A percentile compares a stretch with the other conserved stretches of the same genome.
Evolutionary conservation across 2,888 invertebrate genomes (phyloP).

Genomic region (Pterostichus madidus): DNA sequence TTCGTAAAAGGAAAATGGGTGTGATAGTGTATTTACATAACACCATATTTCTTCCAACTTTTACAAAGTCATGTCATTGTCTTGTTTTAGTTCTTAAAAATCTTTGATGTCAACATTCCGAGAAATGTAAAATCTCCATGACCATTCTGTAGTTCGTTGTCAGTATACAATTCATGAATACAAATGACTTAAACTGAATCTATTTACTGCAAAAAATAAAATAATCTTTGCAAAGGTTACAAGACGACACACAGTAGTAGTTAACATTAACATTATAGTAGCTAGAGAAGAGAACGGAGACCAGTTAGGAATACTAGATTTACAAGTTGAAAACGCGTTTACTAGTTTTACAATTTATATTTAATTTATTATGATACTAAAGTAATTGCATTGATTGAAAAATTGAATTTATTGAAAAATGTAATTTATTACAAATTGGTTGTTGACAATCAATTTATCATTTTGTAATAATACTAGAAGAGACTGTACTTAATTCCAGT

Average conservation of each 20-base stretch:
- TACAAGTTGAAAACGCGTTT: no score
- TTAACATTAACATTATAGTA: no score
- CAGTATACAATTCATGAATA: neutral
- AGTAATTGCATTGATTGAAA: no score
- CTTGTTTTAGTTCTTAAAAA: constrained; percentile 27
- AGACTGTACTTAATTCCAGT: constrained; percentile 1
- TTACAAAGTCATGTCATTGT: constrained; percentile 9
- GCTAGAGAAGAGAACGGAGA: no score
- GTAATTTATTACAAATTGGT: neutral
- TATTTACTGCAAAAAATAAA: constrained; percentile 1
- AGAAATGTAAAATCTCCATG: constrained; percentile 19
- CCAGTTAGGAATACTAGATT: no score
- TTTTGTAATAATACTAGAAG: constrained; percentile 11
- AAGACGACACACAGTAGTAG: constrained; percentile 3
- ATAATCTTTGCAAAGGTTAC: neutral
- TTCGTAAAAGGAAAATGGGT: constrained; percentile 31
- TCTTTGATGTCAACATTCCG: constrained; percentile 17
- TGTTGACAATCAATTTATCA: constrained; percentile 14
- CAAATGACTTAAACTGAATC: constrained; percentile 10
- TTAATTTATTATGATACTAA: no score
- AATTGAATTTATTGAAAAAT: neutral
- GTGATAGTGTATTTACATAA: constrained; percentile 41
- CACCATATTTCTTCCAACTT: constrained; percentile 29
- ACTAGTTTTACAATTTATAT: no score
- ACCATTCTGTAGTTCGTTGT: no score